Evolutionary conservation across 2,113 vertebrate genomes (phyloP), one percentile per base, ranked within the genome.

Genomic region (Micromys minutus): DNA sequence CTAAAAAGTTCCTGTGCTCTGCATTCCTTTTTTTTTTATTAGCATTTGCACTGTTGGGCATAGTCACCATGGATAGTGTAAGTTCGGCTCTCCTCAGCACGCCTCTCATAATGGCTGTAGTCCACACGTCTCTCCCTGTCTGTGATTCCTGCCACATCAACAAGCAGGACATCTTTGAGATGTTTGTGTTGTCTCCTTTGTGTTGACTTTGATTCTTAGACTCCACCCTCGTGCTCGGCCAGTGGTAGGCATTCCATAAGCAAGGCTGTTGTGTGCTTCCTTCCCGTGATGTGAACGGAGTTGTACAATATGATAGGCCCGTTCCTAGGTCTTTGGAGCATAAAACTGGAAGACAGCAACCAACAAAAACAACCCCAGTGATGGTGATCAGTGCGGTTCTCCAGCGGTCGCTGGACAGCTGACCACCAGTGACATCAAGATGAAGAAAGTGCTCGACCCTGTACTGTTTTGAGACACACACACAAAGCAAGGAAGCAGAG

Each of bases 341-440:
- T 81, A 42, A 92, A 93, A 92, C 75, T 57, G 89, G 93, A 74
- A 90, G 95, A 59, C 47, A 81, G 17, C 12, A 45, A 71, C n/a
- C 39, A 39, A 69, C 19, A 89, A 39, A 94, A 96, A 63, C 22
- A 42, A 55, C 55, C 26, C 81, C 50, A 1, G 13, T 89, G 42
- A 75, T 24, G 7, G 57, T 75, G 31, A 87, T 57, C 76, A 81
- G 26, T 80, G 36, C 22, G 42, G 1, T 92, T 91, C 42, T 94
- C 88, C 19, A 61, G 5, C 87, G 59, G 67, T 85, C 71, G 63
- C 26, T 71, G 21, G 94, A 71, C 19, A 76, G 65, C 29, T 79
- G 88, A 89, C 59, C 61, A 71, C 57, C 81, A 76, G 16, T n/a
- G 42, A 91, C 75, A 87, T 42, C 16, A 63, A 88, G 89, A 96